A percentile compares a stretch with the other conserved stretches of the same genome.
Conservation (phyloP, 2,888 invertebrate species). For the Scrobipalpa costella region DNA sequence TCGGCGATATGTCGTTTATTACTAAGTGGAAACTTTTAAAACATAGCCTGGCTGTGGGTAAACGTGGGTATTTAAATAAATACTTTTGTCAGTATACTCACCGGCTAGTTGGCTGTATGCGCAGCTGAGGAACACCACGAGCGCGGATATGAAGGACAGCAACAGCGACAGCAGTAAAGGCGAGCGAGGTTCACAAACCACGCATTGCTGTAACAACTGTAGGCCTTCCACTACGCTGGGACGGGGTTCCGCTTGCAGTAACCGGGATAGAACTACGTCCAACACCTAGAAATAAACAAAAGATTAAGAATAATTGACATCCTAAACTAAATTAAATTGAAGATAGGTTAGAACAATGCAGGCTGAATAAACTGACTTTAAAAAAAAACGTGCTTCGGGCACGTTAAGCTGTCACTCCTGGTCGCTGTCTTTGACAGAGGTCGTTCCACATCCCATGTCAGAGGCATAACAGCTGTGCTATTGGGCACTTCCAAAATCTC, state of each 20-base stretch:
- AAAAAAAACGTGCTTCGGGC: too few species aligned
- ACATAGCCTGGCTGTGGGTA: neutral
- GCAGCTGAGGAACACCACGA: conserved; percentile 95
- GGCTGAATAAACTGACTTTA: too few species aligned
- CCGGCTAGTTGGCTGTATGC: conserved; percentile 89
- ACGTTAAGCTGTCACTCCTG: too few species aligned
- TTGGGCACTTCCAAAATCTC: too few species aligned
- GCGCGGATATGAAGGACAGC: conserved; percentile 94
- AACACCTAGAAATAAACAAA: conserved; percentile 75
- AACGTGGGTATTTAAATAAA: neutral
- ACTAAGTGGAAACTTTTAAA: too few species aligned
- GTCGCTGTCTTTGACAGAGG: too few species aligned
- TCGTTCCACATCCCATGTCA: too few species aligned
- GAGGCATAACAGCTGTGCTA: too few species aligned
- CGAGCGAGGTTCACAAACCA: conserved; percentile 88
- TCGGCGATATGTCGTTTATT: too few species aligned
- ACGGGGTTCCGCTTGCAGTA: conserved; percentile 85
- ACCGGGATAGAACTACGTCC: conserved; percentile 91
- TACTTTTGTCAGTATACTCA: conserved; percentile 30
- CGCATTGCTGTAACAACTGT: conserved; percentile 88
- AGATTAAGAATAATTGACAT: neutral
- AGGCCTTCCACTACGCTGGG: conserved; percentile 89
- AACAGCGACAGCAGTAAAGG: conserved; percentile 91
- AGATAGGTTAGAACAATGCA: too few species aligned
- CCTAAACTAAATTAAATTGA: too few species aligned